Base-by-base conservation (phyloP, 1,140 invertebrate genomes). In the Conus betulinus region DNA sequence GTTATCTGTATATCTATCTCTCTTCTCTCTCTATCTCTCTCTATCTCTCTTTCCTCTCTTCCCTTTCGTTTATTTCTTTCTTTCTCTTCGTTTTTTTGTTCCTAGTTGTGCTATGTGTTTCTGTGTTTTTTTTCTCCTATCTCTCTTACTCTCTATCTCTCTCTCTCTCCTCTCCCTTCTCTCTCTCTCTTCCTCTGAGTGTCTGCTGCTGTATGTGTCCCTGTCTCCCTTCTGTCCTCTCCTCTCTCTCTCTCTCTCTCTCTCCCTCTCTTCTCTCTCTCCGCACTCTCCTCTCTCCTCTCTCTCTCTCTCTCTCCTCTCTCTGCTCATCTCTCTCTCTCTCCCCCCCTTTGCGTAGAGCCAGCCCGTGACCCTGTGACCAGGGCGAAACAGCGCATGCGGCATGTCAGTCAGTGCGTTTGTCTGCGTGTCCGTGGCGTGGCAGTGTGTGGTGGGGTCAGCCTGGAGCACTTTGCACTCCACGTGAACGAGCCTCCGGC, bases 361-460 rank as follows among this genome's bases (percentile, higher is more conserved):
- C 57, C 15, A 60, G 57, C 57, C 39, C 57, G 57, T 60, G 8
- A 60, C 39, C n/a, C 8, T 60, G 57, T 60, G 57, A 60, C 8
- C 8, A 15, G 57, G 15, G 8, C 8, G 57, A 60, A 15, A 4
- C 4, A 60, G 67, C 39, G 78, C 78, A 79, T 52, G 78, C 51
- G 20, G 27, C 27, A 11, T n/a, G 82, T 57, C 27, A 55, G 57
- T 85, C 39, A 78, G 85, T 85, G 39, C 52, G 63, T 71, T 67
- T 71, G 84, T 76, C 52, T 76, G 85, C 74, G 27, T 87, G 85
- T 76, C 39, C 52, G n/a, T n/a, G n/a, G n/a, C n/a, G 5, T 51
- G 15, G 71, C 52, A 87, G 85, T n/a, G 85, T 78, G 53, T 78
- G 8, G n/a, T 13, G 4, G 85, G 85, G 11, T 87, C 85, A 11